Percentiles rank a stretch among this genome's conserved stretches.
phyloP scores from a whole-genome alignment of 1,140 invertebrate species.

The Zaprionus ghesquierei region DNA sequence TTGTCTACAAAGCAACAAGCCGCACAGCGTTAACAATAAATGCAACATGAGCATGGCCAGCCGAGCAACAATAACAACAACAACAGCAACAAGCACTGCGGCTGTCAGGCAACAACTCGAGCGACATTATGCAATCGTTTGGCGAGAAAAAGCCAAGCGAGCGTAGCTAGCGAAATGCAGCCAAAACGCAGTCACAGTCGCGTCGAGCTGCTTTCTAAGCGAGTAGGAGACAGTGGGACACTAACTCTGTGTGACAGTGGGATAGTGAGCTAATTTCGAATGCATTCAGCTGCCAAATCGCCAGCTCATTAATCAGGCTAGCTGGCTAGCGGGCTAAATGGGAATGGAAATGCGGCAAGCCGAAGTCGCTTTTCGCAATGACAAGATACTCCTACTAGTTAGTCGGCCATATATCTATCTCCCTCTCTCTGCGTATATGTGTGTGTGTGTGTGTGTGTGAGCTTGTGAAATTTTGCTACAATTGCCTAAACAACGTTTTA shows the following conservation, averaged over 20 bases:
- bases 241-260: conserved; percentile 18
- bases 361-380: conserved; percentile 68
- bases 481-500: conserved; percentile 52
- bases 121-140: conserved; percentile 60
- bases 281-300: conserved; percentile 68
- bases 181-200: background rate
- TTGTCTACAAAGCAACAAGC: conserved; percentile 63
- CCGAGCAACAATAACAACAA: conserved; percentile 36
- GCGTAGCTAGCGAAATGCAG: conserved; percentile 39
- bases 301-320: conserved; percentile 73
- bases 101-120: conserved; percentile 66
- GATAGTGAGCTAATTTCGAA: conserved; percentile 70
- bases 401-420: background rate
- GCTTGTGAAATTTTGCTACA: conserved; percentile 58
- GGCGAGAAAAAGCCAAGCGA: conserved; percentile 23
- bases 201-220: conserved; percentile 65
- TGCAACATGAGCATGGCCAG: conserved; percentile 68
- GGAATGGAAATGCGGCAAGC: conserved; percentile 23
- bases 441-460: background rate
- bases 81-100: conserved; percentile 36
- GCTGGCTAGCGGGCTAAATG: background rate
- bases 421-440: background rate
- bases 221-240: conserved; percentile 15
- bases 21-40: conserved; percentile 70
- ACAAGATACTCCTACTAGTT: conserved; percentile 55